Evolutionary conservation across 2,888 invertebrate genomes (phyloP), one percentile per base, ranked within the genome.

Genomic region (Horisme vitalbata): DNA sequence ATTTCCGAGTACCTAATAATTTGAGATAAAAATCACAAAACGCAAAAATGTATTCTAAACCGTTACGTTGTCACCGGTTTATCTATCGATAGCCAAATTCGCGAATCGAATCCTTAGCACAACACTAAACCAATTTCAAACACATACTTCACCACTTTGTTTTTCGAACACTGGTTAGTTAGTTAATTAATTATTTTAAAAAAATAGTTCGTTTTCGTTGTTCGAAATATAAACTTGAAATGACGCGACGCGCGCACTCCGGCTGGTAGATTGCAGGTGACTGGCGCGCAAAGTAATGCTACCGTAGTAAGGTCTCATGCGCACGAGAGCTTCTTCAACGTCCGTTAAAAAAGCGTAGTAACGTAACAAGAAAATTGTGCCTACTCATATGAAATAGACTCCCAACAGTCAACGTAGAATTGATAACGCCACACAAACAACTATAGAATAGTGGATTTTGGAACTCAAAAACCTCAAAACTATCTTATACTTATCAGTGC

Each of bases 181-280:
- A 62, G 57, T 81, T 79, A 80, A 70, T 79, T 45, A 65, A 60
- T 60, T 80, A 79, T 23, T 15, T 32, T 31, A 32, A 33, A 21
- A 24, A 24, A 28, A 32, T 13, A 77, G 65, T 74, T 45, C 30
- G 48, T 61, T 38, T 28, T 63, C 63, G 72, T 65, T 64, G 60
- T 67, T 61, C 59, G 59, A 61, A 68, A 63, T 73, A 70, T 59
- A 3, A 55, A 57, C 39, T 59, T 57, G 41, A 60, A 65, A 63
- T 65, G 63, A 45, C 64, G 65, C 62, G 62, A 76, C 83, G 82
- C 84, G 86, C 72, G 83, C 83, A 80, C 65, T 62, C 58, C 56
- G 63, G 67, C 71, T 83, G 83, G 77, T 66, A 65, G 80, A 79
- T 75, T 66, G 74, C 88, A 88, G 88, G 87, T 86, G 87, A 89